Base-by-base conservation (phyloP, 2,797 vertebrate genomes). In the Lacerta agilis region DNA sequence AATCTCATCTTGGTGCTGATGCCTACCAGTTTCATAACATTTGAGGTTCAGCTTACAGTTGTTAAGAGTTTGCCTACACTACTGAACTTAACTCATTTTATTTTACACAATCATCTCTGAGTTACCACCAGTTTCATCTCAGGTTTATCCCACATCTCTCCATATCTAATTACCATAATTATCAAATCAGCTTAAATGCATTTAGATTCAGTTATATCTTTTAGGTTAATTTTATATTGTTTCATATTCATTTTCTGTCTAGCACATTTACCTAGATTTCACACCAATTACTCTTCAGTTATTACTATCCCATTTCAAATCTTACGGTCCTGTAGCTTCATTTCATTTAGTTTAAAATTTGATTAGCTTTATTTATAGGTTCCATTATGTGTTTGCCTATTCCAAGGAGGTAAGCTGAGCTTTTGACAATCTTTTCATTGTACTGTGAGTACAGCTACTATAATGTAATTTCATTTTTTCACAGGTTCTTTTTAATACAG, bases 271-370 rank as follows among this genome's bases (percentile, higher is more conserved):
- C 8, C 2, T 20, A 88, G 55, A 25, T 91, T 90, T 94, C 64
- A 86, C 20, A 77, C 11, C 61, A 77, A 45, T 80, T 92, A 90
- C 91, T 75, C 8, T 72, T 69, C 76, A 4, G 41, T 82, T 61
- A 87, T 69, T 82, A 64, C 71, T 86, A 61, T 90, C 91, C 27
- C 17, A 69, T 5, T 82, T 92, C 82, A 71, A 83, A 72, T 72
- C 27, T 73, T 72, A 85, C 58, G 79, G 18, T 89, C 4, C 33
- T 88, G 71, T 72, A 2, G 20, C 55, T 36, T 75, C 0, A n/a
- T 87, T 91, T 87, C 17, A n/a, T 55, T 41, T 8, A 4, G 9
- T 87, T 89, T 89, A 79, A 83, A 36, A 93, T 41, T 77, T 83
- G 13, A 83, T 43, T 33, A 91, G n/a, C 5, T 66, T 4, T 83